Conservation (phyloP, 92 coral and sea anemone species). For the Montipora capitata region DNA sequence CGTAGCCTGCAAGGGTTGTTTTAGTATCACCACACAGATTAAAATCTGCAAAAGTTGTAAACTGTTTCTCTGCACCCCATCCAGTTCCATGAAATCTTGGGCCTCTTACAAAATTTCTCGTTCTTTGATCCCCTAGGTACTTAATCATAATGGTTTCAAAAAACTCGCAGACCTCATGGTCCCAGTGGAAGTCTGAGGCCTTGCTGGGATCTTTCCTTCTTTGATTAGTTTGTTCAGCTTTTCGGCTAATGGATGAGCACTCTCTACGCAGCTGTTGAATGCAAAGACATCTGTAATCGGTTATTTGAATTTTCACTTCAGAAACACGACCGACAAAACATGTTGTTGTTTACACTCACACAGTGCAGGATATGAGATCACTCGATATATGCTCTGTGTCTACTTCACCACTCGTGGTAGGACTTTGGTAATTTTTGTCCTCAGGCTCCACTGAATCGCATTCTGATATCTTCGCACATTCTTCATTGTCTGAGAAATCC, state of each 20-base stretch:
- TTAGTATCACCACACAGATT: conserved; percentile 35
- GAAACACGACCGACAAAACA: background rate
- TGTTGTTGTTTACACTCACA: background rate
- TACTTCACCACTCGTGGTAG: conserved; percentile 33
- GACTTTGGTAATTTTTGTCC: conserved; percentile 5
- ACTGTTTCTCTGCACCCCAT: conserved; percentile 48
- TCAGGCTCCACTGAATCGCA: conserved; percentile 11
- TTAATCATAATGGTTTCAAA: conserved; percentile 34
- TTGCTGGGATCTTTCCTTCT: conserved; percentile 68
- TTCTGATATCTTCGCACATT: conserved; percentile 1
- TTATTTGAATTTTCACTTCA: background rate
- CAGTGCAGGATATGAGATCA: conserved; percentile 17
- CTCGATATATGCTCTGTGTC: conserved; percentile 29
- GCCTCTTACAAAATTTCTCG: conserved; percentile 39
- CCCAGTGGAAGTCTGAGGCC: conserved; percentile 35
- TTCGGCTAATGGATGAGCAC: conserved; percentile 4
- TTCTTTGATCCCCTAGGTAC: conserved; percentile 14
- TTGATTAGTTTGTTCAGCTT: conserved; percentile 50
- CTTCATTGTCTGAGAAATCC: conserved; percentile 24
- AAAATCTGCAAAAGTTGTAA: conserved; percentile 46
- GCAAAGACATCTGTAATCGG: background rate
- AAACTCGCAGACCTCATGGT: conserved; percentile 48
- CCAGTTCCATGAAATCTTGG: conserved; percentile 52
- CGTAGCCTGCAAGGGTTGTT: too few species aligned
- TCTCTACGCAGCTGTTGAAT: background rate